Percentiles rank a stretch among this genome's conserved stretches.
These are phyloP conservation scores for Pteropus rufus DNA, from an alignment of 2,797 vertebrate species.

Conservation along the genomic window DNA sequence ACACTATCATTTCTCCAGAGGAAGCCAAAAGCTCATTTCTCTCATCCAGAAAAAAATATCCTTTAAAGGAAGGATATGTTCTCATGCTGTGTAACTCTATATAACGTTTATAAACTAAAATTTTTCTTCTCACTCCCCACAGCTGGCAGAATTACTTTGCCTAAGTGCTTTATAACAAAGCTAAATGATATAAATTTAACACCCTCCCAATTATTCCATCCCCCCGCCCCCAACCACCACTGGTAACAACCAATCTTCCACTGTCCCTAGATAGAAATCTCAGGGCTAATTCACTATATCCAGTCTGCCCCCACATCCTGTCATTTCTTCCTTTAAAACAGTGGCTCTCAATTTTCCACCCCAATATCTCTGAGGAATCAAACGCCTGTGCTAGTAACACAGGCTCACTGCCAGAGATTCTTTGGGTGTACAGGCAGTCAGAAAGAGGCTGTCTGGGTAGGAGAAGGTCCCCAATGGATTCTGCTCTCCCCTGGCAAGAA, in stretches of 20 bases:
- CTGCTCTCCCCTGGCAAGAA: neutral
- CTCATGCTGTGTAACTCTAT: neutral
- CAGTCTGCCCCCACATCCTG: neutral
- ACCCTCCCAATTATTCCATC: neutral
- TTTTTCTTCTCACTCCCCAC: neutral
- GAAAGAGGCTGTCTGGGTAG: neutral
- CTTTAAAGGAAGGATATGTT: constrained; percentile 28
- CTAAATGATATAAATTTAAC: neutral
- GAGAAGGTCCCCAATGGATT: neutral
- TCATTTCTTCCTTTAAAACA: constrained; percentile 36
- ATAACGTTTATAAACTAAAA: constrained; percentile 18
- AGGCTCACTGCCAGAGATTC: neutral
- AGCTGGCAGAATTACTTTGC: neutral
- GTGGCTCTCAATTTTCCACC: neutral
- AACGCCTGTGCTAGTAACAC: neutral
- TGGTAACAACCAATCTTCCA: neutral
- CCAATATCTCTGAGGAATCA: neutral
- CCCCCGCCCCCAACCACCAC: no score
- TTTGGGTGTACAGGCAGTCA: neutral
- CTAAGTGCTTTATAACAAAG: constrained; percentile 12
- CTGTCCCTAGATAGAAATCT: neutral
- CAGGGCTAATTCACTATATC: neutral
- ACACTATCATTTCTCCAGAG: neutral
- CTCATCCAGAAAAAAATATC: neutral
- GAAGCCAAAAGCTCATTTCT: constrained; percentile 7